Conservation (phyloP, 2,888 invertebrate genomes). For the Tenthredo amoena region DNA sequence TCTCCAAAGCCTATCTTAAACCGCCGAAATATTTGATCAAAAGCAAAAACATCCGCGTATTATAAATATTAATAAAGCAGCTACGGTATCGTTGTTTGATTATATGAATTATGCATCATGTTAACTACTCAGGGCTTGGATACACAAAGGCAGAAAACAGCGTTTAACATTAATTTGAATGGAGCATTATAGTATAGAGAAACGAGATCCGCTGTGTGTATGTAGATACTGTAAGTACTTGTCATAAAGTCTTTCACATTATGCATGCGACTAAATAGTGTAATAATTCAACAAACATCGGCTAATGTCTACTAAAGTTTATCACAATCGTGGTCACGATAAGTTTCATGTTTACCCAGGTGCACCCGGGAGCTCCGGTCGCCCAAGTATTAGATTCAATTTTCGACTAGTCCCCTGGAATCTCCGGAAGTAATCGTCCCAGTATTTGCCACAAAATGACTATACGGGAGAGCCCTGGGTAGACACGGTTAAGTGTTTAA, state of each 20-base stretch:
- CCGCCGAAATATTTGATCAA: background rate
- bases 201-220: background rate
- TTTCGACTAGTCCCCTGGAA: background rate
- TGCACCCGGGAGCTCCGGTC: background rate
- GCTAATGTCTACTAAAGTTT: background rate
- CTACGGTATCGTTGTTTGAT: background rate
- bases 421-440: conserved; percentile 39
- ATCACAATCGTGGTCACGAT: background rate
- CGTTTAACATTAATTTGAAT: conserved; percentile 29
- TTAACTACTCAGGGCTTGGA: background rate
- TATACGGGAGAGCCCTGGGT: background rate
- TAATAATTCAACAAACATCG: background rate
- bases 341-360: background rate
- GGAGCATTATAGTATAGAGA: background rate
- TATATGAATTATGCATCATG: conserved; percentile 37
- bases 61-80: background rate
- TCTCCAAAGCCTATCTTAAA: background rate
- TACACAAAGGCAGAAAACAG: background rate
- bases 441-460: conserved; percentile 1
- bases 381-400: conserved; percentile 22
- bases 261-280: background rate
- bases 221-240: background rate
- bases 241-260: background rate
- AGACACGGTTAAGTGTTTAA: conserved; percentile 2
- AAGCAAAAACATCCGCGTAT: background rate